These are phyloP conservation scores for Todiramphus saurophagus DNA, from an alignment of 2,113 vertebrate species.

Conservation along the genomic window DNA sequence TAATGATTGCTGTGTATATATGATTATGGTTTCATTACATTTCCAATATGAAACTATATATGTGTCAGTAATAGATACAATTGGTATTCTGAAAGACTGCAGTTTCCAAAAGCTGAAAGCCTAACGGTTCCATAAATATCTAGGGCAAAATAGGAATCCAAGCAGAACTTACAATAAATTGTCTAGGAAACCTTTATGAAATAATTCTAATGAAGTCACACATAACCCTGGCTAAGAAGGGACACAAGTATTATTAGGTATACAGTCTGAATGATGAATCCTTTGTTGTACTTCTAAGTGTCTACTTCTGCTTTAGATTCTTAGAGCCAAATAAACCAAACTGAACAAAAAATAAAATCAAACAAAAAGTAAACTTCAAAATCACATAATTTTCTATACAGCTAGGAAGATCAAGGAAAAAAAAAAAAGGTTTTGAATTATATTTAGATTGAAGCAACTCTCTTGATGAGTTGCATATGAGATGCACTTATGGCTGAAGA, in stretches of 20 bases:
- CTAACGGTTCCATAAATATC: not conserved
- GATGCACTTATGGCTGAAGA: not conserved
- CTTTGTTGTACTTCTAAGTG: not conserved
- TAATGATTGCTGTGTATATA: not conserved
- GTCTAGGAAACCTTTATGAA: not conserved
- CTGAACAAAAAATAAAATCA: not conserved
- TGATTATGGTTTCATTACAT: not conserved
- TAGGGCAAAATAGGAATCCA: not conserved
- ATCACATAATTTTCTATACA: not conserved
- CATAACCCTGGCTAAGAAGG: not conserved
- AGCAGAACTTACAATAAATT: not conserved
- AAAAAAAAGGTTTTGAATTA: not conserved
- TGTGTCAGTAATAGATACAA: not conserved
- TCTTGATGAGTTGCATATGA: not conserved
- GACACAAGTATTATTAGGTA: not conserved
- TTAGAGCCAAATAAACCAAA: not conserved
- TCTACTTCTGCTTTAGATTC: not conserved
- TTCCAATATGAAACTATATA: not conserved
- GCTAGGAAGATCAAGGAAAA: not conserved
- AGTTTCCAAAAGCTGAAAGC: not conserved
- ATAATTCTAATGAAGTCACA: not conserved
- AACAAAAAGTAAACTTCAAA: not conserved
- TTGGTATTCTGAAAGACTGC: not conserved
- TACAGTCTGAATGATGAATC: not conserved
- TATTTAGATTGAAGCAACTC: not conserved